Evolutionary conservation across 2,797 vertebrate species (phyloP), one percentile per base, ranked within the genome.

Genomic region (Denticeps clupeoides): DNA sequence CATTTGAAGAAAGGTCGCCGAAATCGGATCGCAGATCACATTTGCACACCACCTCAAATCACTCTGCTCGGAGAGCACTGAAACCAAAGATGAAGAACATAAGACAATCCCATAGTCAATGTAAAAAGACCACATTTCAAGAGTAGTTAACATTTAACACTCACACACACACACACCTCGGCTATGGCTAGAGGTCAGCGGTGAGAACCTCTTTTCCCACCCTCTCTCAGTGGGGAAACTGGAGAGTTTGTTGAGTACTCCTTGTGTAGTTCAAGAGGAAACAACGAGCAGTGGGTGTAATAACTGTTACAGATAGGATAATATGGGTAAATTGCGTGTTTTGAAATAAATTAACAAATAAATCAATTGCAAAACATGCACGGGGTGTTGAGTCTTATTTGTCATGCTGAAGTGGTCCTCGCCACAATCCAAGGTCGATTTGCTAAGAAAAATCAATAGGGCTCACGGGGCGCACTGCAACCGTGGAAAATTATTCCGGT

Each of bases 241-340:
- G 69, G 73, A 79, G 77, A 82, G 78, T 80, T 79, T 78, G 77
- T 78, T 75, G 63, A 75, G 68, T 71, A 81, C 81, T 80, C 78
- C 78, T 80, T 79, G 76, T 80, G 79, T 79, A 68, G 81, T 78
- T 72, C 75, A 72, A 72, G 75, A 56, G 70, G 78, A 84, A 71
- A 79, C 75, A 77, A 79, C 74, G 68, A 81, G 65, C 77, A 71
- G 64, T 75, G 74, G 69, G 79, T 84, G 79, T 83, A 83, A 84
- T 81, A 82, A 82, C 81, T 84, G 81, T 83, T 81, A 82, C 80
- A 81, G 78, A 81, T 74, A 80, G 80, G 78, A 81, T 78, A 81
- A 83, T 82, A 83, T 85, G 82, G 83, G 82, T 85, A 84, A 83
- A 75, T 80, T 83, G 79, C 78, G 83, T 82, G 80, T 84, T 84